Conservation (phyloP, 2,888 invertebrate species). For the Andrena bicolor region DNA sequence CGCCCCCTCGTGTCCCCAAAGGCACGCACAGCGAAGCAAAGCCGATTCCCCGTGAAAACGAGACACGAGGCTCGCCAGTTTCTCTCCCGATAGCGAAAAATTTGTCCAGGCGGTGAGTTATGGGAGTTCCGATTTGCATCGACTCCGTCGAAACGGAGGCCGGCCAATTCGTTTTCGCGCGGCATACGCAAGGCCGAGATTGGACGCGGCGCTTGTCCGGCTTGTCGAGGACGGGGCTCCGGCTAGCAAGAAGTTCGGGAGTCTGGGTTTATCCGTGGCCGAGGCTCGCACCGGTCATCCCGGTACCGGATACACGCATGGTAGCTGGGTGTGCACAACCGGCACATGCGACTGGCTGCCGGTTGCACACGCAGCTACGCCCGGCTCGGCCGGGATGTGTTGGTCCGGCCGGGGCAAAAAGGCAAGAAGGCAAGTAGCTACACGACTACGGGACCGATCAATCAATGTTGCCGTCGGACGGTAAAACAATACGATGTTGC, state of each 20-base stretch:
- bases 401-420: constrained; percentile 59
- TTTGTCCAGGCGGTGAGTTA: constrained; percentile 29
- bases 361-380: constrained; percentile 34
- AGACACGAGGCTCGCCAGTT: neutral
- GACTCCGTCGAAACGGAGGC: constrained; percentile 18
- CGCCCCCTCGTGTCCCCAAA: neutral
- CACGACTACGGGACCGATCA: constrained; percentile 80
- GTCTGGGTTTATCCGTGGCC: constrained; percentile 56
- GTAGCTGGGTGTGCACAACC: constrained; percentile 62
- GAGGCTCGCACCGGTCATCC: constrained; percentile 72
- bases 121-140: constrained; percentile 30
- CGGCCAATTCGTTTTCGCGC: constrained; percentile 49
- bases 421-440: constrained; percentile 79
- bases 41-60: neutral
- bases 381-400: constrained; percentile 44
- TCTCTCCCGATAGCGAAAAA: neutral
- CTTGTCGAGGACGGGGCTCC: constrained; percentile 58
- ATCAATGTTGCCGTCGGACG: constrained; percentile 84
- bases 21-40: neutral
- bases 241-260: constrained; percentile 76
- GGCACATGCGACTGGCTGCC: constrained; percentile 55
- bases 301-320: constrained; percentile 65
- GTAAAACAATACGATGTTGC: constrained; percentile 85
- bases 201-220: constrained; percentile 64
- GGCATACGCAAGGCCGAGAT: constrained; percentile 56